These are phyloP conservation scores for Listronotus oregonensis DNA, from an alignment of 1,140 invertebrate species.

Conservation along the genomic window DNA sequence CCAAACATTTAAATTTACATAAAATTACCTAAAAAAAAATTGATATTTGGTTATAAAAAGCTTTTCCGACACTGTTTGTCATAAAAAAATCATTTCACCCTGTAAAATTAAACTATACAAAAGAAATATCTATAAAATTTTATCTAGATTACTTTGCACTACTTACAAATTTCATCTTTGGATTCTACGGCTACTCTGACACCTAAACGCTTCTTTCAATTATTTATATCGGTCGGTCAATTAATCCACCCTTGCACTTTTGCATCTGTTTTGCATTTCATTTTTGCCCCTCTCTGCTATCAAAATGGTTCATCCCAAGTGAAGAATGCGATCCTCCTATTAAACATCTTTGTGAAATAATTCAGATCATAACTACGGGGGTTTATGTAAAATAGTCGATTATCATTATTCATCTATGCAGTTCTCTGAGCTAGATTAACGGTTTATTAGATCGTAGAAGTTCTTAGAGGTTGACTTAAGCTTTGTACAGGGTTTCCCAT, in stretches of 20 bases:
- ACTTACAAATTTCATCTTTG: constrained; percentile 37
- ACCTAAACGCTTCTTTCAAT: constrained; percentile 4
- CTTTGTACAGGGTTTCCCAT: too few relatives aligned
- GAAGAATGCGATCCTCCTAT: constrained; percentile 35
- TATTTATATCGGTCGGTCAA: constrained; percentile 37
- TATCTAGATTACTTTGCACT: not conserved
- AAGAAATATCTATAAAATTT: too few relatives aligned
- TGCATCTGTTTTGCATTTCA: constrained; percentile 35
- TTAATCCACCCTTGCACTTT: constrained; percentile 36
- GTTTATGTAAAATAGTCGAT: not conserved
- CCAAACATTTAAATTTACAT: too few relatives aligned
- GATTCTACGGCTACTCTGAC: constrained; percentile 20
- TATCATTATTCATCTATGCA: too few relatives aligned
- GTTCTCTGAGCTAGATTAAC: too few relatives aligned
- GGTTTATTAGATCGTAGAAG: too few relatives aligned
- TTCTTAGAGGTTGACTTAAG: too few relatives aligned
- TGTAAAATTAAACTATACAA: too few relatives aligned
- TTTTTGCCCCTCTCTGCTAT: constrained; percentile 7
- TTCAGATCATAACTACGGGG: not conserved
- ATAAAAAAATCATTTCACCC: too few relatives aligned
- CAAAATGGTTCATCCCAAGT: constrained; percentile 21
- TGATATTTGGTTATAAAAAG: too few relatives aligned
- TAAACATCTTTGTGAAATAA: not conserved
- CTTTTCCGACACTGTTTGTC: too few relatives aligned
- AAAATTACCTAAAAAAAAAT: too few relatives aligned